Evolutionary conservation across 37 sponge, comb jelly and placozoan species (phyloP), one percentile per base, ranked within the genome.

Genomic region (Hexactinellida sp.): DNA sequence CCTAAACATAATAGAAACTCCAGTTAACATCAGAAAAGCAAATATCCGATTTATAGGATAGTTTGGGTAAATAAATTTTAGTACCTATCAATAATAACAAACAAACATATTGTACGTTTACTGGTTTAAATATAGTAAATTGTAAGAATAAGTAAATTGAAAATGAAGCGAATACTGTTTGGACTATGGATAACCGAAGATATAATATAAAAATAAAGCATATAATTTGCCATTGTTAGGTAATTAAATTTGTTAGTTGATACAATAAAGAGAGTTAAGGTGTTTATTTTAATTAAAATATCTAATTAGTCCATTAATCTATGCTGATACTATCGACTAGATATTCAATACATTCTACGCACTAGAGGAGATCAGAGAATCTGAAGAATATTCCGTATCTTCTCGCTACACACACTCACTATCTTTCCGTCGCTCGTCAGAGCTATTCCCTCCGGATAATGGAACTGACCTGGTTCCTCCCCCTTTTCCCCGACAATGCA

Each of bases 1-100:
- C 99, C 90, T 91, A 76, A 38, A 38, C 10, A 37, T 0, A 37
- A 51, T 36, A 24, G 28, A 37, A 55, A 39, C 34, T 9, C 76
- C n/a, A n/a, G n/a, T n/a, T n/a, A n/a, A n/a, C n/a, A n/a, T n/a
- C n/a, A n/a, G n/a, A n/a, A n/a, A n/a, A n/a, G n/a, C n/a, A n/a
- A n/a, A n/a, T n/a, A n/a, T n/a, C n/a, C n/a, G n/a, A n/a, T n/a
- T n/a, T n/a, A n/a, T n/a, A n/a, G n/a, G n/a, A n/a, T n/a, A n/a
- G n/a, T n/a, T n/a, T n/a, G n/a, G n/a, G n/a, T n/a, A n/a, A n/a
- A n/a, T n/a, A n/a, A n/a, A n/a, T n/a, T n/a, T n/a, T n/a, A n/a
- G n/a, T n/a, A n/a, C 52, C 52, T 16, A 47, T 47, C 52, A 47
- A 16, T 47, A 47, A 47, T 16, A 47, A 47, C 9, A 47, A 47